A percentile compares a stretch with the other conserved stretches of the same genome.
Conservation (phyloP, 1,140 invertebrate genomes). For the Eriocheir sinensis region DNA sequence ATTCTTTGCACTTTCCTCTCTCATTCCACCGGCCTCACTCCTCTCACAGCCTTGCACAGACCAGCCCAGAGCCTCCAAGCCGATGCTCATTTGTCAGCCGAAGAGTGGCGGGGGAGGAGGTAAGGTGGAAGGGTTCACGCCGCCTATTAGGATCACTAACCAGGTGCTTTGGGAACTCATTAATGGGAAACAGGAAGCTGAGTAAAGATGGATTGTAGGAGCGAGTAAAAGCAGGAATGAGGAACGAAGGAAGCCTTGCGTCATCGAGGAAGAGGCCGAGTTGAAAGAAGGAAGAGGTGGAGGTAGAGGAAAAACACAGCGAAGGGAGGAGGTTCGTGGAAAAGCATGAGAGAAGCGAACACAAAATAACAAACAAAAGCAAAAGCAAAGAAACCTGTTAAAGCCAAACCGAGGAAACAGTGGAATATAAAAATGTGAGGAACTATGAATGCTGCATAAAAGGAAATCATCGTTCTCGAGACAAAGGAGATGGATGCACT, state of each 20-base stretch:
- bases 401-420: background rate
- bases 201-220: too few relatives aligned
- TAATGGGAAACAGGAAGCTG: too few relatives aligned
- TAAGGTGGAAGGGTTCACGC: slow-evolving; percentile 46
- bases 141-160: slow-evolving; percentile 59
- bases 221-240: too few relatives aligned
- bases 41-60: background rate
- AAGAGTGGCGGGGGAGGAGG: slow-evolving; percentile 48
- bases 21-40: background rate
- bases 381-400: too few relatives aligned
- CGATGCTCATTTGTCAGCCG: slow-evolving; percentile 63
- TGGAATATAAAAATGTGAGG: background rate
- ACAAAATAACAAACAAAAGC: background rate
- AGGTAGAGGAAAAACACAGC: background rate
- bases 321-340: background rate
- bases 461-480: too few relatives aligned
- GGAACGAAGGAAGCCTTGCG: background rate
- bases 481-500: too few relatives aligned
- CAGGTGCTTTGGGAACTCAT: background rate
- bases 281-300: background rate
- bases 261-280: background rate
- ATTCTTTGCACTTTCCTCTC: background rate
- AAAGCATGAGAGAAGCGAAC: background rate
- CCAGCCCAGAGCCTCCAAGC: slow-evolving; percentile 24
- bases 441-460: too few relatives aligned